These are phyloP conservation scores for Alviniconcha strummeri DNA, from an alignment of 2,888 invertebrate species.

Conservation along the genomic window DNA sequence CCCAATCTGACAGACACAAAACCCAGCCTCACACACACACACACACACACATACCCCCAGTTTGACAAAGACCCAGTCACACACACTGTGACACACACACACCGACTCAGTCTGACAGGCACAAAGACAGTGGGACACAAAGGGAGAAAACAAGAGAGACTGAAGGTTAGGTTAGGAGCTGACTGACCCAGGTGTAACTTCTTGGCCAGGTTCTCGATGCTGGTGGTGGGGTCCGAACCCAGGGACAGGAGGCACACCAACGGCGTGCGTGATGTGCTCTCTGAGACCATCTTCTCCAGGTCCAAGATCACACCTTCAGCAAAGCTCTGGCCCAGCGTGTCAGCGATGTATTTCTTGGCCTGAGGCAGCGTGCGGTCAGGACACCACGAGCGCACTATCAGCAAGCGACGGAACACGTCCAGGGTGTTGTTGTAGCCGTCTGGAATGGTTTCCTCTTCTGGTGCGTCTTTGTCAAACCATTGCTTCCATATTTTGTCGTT, in stretches of 20 bases:
- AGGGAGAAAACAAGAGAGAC: too few relatives aligned
- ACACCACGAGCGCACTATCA: constrained; percentile 73
- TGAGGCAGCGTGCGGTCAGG: constrained; percentile 72
- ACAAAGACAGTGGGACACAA: too few relatives aligned
- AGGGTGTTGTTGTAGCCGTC: constrained; percentile 72
- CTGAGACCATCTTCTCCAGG: constrained; percentile 71
- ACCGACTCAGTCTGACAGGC: too few relatives aligned
- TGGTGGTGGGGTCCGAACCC: constrained; percentile 73
- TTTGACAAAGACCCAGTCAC: too few relatives aligned
- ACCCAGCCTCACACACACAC: too few relatives aligned
- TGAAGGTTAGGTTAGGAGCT: too few relatives aligned
- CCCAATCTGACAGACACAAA: too few relatives aligned
- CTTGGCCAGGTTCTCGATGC: constrained; percentile 72
- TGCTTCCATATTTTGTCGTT: constrained; percentile 73
- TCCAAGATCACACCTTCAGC: constrained; percentile 73
- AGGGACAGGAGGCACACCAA: constrained; percentile 72
- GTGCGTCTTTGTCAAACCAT: constrained; percentile 74
- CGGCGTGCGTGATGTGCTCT: constrained; percentile 67
- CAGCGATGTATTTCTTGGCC: constrained; percentile 70
- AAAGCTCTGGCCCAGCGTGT: constrained; percentile 70
- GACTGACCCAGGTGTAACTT: constrained; percentile 67
- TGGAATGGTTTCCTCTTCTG: constrained; percentile 72
- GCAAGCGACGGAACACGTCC: constrained; percentile 71
- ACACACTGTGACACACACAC: too few relatives aligned
- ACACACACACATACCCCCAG: too few relatives aligned